These are phyloP conservation scores for Pasiphila rectangulata DNA, from an alignment of 2,888 invertebrate species.

Conservation along the genomic window DNA sequence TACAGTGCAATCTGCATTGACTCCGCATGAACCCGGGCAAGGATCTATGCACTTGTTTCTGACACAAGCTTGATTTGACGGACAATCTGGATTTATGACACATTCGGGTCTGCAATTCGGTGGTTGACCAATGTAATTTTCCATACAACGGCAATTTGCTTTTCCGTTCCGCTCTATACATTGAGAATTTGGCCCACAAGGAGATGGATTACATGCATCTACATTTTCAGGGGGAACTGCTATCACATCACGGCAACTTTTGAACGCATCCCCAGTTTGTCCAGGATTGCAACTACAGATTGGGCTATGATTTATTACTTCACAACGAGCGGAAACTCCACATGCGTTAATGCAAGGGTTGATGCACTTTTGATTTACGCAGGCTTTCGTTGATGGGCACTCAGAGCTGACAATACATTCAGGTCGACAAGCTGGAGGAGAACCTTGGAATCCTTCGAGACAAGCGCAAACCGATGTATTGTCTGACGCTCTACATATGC, in stretches of 20 bases:
- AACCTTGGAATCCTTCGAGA: constrained; percentile 86
- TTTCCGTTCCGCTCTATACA: constrained; percentile 84
- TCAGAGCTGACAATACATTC: constrained; percentile 92
- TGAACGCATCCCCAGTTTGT: constrained; percentile 90
- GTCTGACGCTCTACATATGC: constrained; percentile 87
- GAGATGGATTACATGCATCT: constrained; percentile 87
- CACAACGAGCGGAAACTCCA: constrained; percentile 88
- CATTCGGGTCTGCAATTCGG: constrained; percentile 92
- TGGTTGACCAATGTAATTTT: constrained; percentile 88
- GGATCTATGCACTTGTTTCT: constrained; percentile 91
- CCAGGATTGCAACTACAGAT: constrained; percentile 90
- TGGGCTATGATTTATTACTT: constrained; percentile 92
- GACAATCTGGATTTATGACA: constrained; percentile 90
- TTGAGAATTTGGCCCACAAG: constrained; percentile 90
- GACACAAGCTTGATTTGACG: constrained; percentile 88
- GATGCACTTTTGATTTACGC: constrained; percentile 89
- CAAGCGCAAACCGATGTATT: constrained; percentile 92
- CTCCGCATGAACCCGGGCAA: constrained; percentile 90
- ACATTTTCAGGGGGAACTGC: constrained; percentile 54
- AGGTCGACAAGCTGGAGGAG: constrained; percentile 90
- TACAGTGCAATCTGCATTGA: constrained; percentile 89
- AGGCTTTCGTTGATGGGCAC: constrained; percentile 90
- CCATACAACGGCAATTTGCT: constrained; percentile 88
- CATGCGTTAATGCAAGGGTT: constrained; percentile 92
- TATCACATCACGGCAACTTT: constrained; percentile 83